A percentile compares a stretch with the other conserved stretches of the same genome.
Conservation (phyloP, 2,113 vertebrate genomes). For the Prionailurus viverrinus region DNA sequence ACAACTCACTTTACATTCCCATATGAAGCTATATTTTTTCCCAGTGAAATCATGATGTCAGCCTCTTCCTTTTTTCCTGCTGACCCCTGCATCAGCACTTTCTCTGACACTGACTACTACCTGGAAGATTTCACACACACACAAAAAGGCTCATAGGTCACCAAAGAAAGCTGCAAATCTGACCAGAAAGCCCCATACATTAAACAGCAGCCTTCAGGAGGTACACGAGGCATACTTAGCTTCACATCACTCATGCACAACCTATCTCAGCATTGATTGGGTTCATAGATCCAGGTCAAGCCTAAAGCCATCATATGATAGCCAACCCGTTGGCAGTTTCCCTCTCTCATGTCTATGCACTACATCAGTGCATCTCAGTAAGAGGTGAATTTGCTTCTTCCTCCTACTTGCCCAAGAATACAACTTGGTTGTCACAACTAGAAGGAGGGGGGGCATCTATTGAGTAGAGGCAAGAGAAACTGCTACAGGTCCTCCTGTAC, state of each 20-base stretch:
- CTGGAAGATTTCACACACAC: not conserved
- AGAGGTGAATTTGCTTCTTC: not conserved
- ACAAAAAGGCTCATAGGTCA: not conserved
- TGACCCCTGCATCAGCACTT: not conserved
- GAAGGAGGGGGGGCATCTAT: not conserved
- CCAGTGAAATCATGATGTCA: not conserved
- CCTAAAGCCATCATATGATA: not conserved
- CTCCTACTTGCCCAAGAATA: not conserved
- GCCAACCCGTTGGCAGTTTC: not conserved
- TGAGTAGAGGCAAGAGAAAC: not conserved
- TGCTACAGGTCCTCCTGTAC: not conserved
- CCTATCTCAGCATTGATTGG: not conserved
- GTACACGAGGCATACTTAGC: not conserved
- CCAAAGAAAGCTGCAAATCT: not conserved
- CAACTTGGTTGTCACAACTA: not conserved
- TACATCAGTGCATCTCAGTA: not conserved
- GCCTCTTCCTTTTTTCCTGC: not conserved
- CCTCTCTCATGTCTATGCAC: not conserved
- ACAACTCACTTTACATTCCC: not conserved
- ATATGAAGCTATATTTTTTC: not conserved
- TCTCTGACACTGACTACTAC: not conserved
- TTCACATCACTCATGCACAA: not conserved
- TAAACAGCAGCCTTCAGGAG: not conserved
- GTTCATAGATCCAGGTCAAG: not conserved
- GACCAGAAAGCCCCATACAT: not conserved